phyloP scores from a whole-genome alignment of 1,140 invertebrate species.

The Trissolcus basalis region DNA sequence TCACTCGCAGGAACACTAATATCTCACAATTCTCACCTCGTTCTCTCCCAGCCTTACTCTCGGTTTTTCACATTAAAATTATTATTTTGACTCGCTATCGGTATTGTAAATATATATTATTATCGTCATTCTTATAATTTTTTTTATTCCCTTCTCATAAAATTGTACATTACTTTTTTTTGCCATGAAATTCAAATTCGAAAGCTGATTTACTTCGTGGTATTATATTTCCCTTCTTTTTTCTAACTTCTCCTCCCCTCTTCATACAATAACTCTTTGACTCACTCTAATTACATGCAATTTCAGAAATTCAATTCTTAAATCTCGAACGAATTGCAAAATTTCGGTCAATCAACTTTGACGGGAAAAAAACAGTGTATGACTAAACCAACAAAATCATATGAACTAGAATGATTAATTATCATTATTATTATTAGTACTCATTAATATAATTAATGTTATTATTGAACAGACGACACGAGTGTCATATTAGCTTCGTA shows the following conservation, averaged over 20 bases:
- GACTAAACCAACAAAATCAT: conserved; percentile 53
- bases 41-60: conserved; percentile 17
- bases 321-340: conserved; percentile 37
- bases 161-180: conserved; percentile 49
- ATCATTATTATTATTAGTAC: conserved; percentile 55
- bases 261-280: conserved; percentile 12
- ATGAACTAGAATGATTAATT: conserved; percentile 58
- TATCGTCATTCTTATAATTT: conserved; percentile 52
- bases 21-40: conserved; percentile 43
- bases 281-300: conserved; percentile 31
- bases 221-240: neutral
- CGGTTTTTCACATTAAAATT: conserved; percentile 46
- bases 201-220: conserved; percentile 23
- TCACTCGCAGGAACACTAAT: conserved; percentile 51
- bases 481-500: conserved; percentile 58
- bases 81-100: conserved; percentile 54
- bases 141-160: conserved; percentile 44
- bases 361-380: too few relatives aligned
- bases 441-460: conserved; percentile 54
- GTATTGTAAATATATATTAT: conserved; percentile 57
- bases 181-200: conserved; percentile 42
- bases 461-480: conserved; percentile 60
- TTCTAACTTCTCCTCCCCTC: conserved; percentile 11
- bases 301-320: conserved; percentile 33
- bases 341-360: too few relatives aligned